Evolutionary conservation across 1,140 invertebrate species (phyloP), one percentile per base, ranked within the genome.

Genomic region (Tetranychus urticae): DNA sequence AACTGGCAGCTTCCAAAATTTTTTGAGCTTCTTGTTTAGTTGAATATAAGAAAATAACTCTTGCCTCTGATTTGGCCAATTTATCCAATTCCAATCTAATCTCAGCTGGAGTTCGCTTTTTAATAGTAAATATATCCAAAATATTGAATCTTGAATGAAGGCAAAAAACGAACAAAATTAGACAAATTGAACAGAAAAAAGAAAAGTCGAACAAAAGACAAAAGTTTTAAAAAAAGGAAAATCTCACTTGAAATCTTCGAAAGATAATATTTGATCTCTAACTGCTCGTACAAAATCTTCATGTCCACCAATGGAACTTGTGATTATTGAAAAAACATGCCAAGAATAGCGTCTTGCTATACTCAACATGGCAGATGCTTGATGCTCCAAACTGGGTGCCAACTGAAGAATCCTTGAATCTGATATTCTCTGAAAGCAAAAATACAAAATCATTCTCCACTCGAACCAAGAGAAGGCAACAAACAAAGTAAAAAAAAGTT

Each of bases 201-300:
- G 10, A 42, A 6, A 42, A 6, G 10, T 42, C 39, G 39, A 42
- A 42, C 5, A 42, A 6, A 42, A 6, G 39, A 42, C 0, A 42
- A 42, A 1, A 42, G 5, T 42, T 1, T 42, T 1, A 10, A 42
- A 5, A 42, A 42, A 42, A 42, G 10, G 39, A 37, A 12, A 33
- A 36, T 69, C 70, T 70, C 63, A 74, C 74, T 88, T 89, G 72
- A 89, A 88, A 61, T 85, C 82, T 67, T 86, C 83, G 75, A 85
- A 82, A 61, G 83, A 81, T 47, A 81, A 81, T 47, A 88, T 85
- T 63, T 85, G 76, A 69, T 91, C 87, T 47, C 88, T 74, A 33
- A 94, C 83, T 23, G 88, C 86, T 71, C 90, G 86, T 62, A 93
- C 84, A 70, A 97, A 94, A 71, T 94, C 88, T 67, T 88, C 85